Base-by-base conservation (phyloP, 2,113 vertebrate species). In the Melanocharis versteri region DNA sequence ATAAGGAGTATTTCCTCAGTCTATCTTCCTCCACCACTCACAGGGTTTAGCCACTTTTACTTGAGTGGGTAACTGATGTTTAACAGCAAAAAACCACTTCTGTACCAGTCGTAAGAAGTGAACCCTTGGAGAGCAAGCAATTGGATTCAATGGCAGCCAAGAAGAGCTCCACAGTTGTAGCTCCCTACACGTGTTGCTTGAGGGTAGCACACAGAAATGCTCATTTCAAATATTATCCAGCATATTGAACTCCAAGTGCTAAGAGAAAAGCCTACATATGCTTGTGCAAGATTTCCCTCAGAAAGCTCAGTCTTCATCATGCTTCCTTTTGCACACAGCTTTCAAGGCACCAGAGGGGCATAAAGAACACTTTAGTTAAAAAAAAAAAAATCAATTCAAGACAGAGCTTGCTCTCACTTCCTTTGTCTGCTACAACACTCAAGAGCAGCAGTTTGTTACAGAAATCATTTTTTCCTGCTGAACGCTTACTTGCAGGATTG, bases 301-400 rank as follows among this genome's bases (percentile, higher is more conserved):
- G 35, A 80, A 88, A 69, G 16, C 23, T 85, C 45, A 13, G 2
- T 18, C 21, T 61, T 54, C 13, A 14, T 53, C 56, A 53, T 0
- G 1, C 31, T 92, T 56, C 39, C 50, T 82, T 76, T 58, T 1
- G 3, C 10, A 50, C 0, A 0, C 13, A 47, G 31, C 33, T 83
- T 62, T 62, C 45, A 51, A 64, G 45, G n/a, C 33, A 83, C 20
- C 23, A 76, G 37, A 72, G 35, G 13, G 45, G 4, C 31, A 73
- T 86, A 91, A 83, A 8, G 21, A 86, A 31, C 31, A 42, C 56
- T 69, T 80, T 5, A 86, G 62, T 61, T 76, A 1, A 14, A 73
- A 50, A 40, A 76, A 44, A 68, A 42, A 2, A 61, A 65, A 61
- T 4, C 22, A 81, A 24, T 20, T 50, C 7, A 87, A 84, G 44